phyloP scores from a whole-genome alignment of 2,888 invertebrate genomes.

The Ochlodes sylvanus region DNA sequence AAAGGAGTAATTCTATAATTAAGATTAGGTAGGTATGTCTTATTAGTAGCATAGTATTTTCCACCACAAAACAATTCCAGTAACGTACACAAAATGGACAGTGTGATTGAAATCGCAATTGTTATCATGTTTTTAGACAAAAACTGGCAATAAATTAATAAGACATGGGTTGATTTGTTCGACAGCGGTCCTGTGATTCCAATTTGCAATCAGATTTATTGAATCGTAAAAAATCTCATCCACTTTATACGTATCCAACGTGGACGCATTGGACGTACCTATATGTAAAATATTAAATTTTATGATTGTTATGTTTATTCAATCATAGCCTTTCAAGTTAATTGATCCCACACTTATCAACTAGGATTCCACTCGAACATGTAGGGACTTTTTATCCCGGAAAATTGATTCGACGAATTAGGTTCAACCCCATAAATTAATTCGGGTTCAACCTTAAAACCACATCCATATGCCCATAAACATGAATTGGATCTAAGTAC shows the following conservation, averaged over 20 bases:
- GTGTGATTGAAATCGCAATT: not conserved
- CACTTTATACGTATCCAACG: not conserved
- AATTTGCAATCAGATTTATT: constrained; percentile 3
- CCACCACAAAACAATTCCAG: not conserved
- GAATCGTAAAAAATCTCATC: not conserved
- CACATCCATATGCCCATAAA: too few relatives aligned
- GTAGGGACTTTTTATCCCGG: too few relatives aligned
- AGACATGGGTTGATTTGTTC: constrained; percentile 7
- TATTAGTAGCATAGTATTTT: too few relatives aligned
- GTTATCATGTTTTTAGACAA: not conserved
- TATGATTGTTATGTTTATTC: not conserved
- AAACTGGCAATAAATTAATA: not conserved
- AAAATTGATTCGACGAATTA: too few relatives aligned
- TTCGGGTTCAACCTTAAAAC: too few relatives aligned
- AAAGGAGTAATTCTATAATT: too few relatives aligned
- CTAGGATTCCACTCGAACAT: too few relatives aligned
- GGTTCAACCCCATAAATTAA: too few relatives aligned
- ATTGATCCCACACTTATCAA: not conserved
- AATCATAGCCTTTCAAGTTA: not conserved
- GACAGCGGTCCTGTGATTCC: not conserved
- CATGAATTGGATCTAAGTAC: too few relatives aligned
- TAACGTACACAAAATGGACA: not conserved
- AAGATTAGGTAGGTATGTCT: too few relatives aligned
- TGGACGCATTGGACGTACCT: not conserved
- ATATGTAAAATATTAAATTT: not conserved